Evolutionary conservation across 2,113 vertebrate genomes (phyloP), one percentile per base, ranked within the genome.

Genomic region (Pontoporia blainvillei): DNA sequence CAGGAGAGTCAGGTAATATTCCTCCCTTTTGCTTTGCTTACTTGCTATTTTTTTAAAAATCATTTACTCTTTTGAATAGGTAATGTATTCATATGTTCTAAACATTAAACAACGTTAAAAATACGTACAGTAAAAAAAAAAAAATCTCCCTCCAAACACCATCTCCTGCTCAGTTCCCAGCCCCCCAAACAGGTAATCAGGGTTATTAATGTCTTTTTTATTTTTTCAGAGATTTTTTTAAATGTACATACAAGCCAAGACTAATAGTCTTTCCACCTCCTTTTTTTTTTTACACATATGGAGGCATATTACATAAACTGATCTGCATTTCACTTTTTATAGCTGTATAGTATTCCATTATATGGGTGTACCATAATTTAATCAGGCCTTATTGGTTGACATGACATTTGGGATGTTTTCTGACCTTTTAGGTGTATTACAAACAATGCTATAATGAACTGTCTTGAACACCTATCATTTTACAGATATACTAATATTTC

Each of bases 1-100:
- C 98, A 99, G 76, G 99, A 99, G 96, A 99, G 98, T 97, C 99
- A 99, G 99, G 99, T 99, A 98, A 91, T 36, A 20, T 0, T 23
- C 39, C 14, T 69, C 9, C n/a, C 20, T 57, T 82, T 21, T 62
- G 62, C 15, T 54, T 81, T 72, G 41, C 25, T 90, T 41, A 46
- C 14, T 87, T 46, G 20, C 20, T 75, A 2, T n/a, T 44, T 41
- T 66, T 57, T 72, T 25, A 86, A 17, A 46, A 62, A 25, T 36
- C 46, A 39, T 69, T 78, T 49, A 29, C 12, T 44, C 57, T 78
- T 90, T 86, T 66, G 29, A 76, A 34, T n/a, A 67, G 61, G 15
- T 34, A 14, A 15, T 78, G 10, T 11, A n/a, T 71, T 88, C 39
- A 59, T 78, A 8, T 49, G 3, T 15, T 79, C 23, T 76, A 66